phyloP scores from a whole-genome alignment of 2,888 invertebrate genomes.

The Rotaria sp. region DNA sequence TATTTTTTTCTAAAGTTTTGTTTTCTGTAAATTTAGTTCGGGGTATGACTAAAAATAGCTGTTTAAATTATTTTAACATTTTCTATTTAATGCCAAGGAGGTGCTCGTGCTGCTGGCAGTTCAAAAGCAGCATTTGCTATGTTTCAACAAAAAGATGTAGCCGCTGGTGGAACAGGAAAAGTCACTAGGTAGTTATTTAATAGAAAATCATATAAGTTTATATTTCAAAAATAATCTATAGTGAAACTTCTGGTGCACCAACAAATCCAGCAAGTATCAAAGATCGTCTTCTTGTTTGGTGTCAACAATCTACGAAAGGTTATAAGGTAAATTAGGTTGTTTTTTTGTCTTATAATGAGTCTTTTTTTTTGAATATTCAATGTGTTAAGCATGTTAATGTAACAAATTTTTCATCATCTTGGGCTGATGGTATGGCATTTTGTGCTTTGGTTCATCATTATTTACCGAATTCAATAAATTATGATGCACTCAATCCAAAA shows the following conservation, averaged over 20 bases:
- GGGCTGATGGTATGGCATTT: conserved; percentile 78
- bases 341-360: not conserved
- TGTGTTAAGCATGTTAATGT: conserved; percentile 61
- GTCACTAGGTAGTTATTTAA: not conserved
- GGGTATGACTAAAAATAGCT: not conserved
- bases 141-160: conserved; percentile 36
- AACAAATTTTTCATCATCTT: conserved; percentile 94
- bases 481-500: conserved; percentile 72
- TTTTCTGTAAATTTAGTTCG: not conserved
- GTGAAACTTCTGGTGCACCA: not conserved
- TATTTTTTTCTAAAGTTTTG: too few species aligned
- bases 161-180: not conserved
- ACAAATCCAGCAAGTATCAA: conserved; percentile 34
- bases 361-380: not conserved
- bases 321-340: not conserved
- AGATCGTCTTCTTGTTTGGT: conserved; percentile 38
- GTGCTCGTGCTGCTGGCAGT: not conserved
- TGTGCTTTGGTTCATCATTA: conserved; percentile 92
- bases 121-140: conserved; percentile 37
- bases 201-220: too few species aligned
- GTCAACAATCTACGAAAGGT: conserved; percentile 33
- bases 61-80: not conserved
- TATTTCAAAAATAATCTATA: not conserved
- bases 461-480: conserved; percentile 87
- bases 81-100: not conserved